Evolutionary conservation across 1,140 invertebrate genomes (phyloP).

Genomic region (Trichonephila clavipes): DNA sequence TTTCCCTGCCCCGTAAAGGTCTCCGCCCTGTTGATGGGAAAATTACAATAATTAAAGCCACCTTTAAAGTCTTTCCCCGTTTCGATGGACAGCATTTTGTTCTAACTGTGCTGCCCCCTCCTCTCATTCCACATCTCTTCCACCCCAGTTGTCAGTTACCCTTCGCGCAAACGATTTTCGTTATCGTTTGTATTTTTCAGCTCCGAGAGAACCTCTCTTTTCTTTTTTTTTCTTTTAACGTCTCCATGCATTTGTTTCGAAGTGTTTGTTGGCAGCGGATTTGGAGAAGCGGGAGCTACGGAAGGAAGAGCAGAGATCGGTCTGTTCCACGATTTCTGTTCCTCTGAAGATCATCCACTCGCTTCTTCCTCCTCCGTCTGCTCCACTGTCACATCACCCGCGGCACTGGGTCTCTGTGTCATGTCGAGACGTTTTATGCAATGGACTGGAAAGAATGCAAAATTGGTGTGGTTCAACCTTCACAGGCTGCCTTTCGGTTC

Average conservation of each 20-base stretch:
- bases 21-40: slow-evolving; percentile 71
- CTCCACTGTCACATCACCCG: not conserved
- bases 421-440: not conserved
- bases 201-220: not conserved
- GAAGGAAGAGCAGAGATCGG: not conserved
- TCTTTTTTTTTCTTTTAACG: not conserved
- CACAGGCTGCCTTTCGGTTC: not conserved
- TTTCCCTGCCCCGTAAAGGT: slow-evolving; percentile 43
- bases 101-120: slow-evolving; percentile 28
- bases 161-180: slow-evolving; percentile 21
- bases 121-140: slow-evolving; percentile 6
- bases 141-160: slow-evolving; percentile 17
- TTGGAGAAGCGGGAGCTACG: too few relatives aligned
- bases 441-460: not conserved
- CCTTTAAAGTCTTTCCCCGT: slow-evolving; percentile 57
- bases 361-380: not conserved
- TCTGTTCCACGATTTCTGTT: not conserved
- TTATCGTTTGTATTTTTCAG: slow-evolving; percentile 10
- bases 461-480: slow-evolving; percentile 3
- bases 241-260: not conserved
- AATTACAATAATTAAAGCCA: slow-evolving; percentile 76
- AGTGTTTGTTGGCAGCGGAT: slow-evolving; percentile 49
- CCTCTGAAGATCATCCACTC: slow-evolving; percentile 6
- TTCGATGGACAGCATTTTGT: slow-evolving; percentile 65
- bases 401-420: slow-evolving; percentile 2